Conservation (phyloP, 2,888 invertebrate species). For the Meloe dianella region DNA sequence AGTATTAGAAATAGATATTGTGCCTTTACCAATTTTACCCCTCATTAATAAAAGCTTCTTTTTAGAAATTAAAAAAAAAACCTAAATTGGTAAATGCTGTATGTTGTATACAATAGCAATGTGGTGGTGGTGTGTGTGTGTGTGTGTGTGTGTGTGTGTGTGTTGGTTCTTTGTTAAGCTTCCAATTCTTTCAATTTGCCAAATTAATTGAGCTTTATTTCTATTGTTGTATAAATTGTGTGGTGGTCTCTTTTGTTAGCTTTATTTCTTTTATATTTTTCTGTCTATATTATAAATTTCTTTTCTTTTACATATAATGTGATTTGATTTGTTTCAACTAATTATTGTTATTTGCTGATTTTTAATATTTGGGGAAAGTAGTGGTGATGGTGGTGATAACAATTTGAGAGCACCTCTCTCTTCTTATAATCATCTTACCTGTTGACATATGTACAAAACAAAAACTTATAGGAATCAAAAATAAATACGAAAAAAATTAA, state of each 20-base stretch:
- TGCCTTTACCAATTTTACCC: slow-evolving; percentile 9
- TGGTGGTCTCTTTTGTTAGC: slow-evolving; percentile 7
- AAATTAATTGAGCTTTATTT: background rate
- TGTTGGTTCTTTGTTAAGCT: background rate
- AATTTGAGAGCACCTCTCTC: slow-evolving; percentile 6
- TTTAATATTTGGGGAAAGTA: background rate
- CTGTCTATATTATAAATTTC: background rate
- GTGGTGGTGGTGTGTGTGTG: background rate
- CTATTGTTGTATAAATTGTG: slow-evolving; percentile 1
- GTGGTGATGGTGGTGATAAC: background rate
- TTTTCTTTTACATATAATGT: no score
- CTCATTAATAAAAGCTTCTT: background rate
- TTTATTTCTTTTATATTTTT: background rate
- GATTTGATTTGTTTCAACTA: background rate
- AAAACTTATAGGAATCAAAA: slow-evolving; percentile 4
- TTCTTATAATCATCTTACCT: background rate
- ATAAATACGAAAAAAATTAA: no score
- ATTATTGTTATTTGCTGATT: background rate
- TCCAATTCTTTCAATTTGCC: background rate
- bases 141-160: no score
- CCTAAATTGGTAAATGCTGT: slow-evolving; percentile 1
- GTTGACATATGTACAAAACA: background rate
- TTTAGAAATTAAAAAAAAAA: background rate
- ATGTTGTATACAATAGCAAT: slow-evolving; percentile 7
- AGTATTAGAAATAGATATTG: background rate